Percentiles rank a stretch among this genome's conserved stretches.
Evolutionary conservation across 2,888 invertebrate genomes (phyloP).

Genomic region (Drosophila niveifrons): DNA sequence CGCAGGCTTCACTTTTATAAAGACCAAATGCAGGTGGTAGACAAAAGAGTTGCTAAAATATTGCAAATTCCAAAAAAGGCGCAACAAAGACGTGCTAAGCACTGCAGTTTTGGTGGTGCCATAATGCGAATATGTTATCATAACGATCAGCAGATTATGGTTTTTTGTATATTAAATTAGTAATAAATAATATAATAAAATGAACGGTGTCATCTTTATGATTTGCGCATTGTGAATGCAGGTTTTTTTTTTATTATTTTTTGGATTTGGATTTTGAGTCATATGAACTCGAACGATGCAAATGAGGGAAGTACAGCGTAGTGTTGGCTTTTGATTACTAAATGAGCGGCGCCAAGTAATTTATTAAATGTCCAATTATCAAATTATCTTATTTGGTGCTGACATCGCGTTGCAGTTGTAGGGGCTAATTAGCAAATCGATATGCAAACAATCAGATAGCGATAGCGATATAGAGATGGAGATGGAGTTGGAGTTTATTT

Average conservation of each 20-base stretch:
- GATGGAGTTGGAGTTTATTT: constrained; percentile 59
- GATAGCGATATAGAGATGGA: neutral
- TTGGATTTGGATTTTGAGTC: constrained; percentile 31
- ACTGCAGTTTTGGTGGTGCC: constrained; percentile 34
- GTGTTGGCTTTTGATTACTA: constrained; percentile 47
- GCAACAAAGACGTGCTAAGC: constrained; percentile 31
- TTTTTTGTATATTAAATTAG: constrained; percentile 50
- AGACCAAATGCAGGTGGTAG: constrained; percentile 34
- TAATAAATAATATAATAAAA: constrained; percentile 65
- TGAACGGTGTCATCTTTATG: constrained; percentile 41
- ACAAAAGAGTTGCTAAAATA: constrained; percentile 26
- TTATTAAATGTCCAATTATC: constrained; percentile 80
- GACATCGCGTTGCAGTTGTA: constrained; percentile 67
- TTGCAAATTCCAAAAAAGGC: constrained; percentile 17
- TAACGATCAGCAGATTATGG: constrained; percentile 36
- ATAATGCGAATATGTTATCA: constrained; percentile 12
- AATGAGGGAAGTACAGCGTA: constrained; percentile 42
- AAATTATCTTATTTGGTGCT: constrained; percentile 68
- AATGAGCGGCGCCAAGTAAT: constrained; percentile 78
- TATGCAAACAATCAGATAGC: constrained; percentile 15
- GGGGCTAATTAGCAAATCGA: constrained; percentile 61
- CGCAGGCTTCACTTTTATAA: constrained; percentile 57
- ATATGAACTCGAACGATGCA: constrained; percentile 43
- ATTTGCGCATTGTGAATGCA: constrained; percentile 51
- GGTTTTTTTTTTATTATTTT: constrained; percentile 16